Base-by-base conservation (phyloP, 2,888 invertebrate genomes). In the Lobophora halterata region DNA sequence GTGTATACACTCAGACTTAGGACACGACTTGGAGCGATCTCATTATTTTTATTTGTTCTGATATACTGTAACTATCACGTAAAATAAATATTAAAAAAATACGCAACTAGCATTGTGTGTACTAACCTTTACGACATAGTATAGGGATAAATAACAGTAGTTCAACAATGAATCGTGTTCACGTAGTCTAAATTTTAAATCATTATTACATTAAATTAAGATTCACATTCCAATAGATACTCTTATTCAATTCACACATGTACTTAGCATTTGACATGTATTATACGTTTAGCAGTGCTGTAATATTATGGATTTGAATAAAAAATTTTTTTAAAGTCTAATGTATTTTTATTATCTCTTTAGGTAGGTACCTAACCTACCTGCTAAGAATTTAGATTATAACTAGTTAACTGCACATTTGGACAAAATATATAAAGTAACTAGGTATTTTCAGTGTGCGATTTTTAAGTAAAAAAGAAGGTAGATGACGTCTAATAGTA, bases 221-320 rank as follows among this genome's bases (percentile, higher is more conserved):
- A 29, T 23, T 42, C 24, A 54, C 56, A 57, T 57, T 55, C 57
- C 57, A 57, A 38, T 36, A 33, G 17, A 26, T 28, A n/a, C n/a
- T n/a, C n/a, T n/a, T n/a, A 24, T 29, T 48, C 16, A 39, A 46
- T 42, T 25, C 28, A 33, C 31, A 43, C 46, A 38, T 72, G 77
- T 83, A 80, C 76, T 78, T 81, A 78, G 75, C 65, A 67, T 75
- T 79, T 71, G 63, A 71, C 68, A 68, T 77, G 78, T 83, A 79
- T 69, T n/a, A 79, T 79, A 81, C 62, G 68, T 71, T 74, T 67
- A 73, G 64, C 71, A 73, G 76, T 63, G 66, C 69, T 68, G 71
- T 72, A 79, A 68, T 71, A 75, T 74, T 74, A 74, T 66, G 76
- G 79, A 83, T 80, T 85, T 82, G 79, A 83, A 79, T 85, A 82